Evolutionary conservation across 2,888 invertebrate genomes (phyloP).

Genomic region (Phaedon cochleariae): DNA sequence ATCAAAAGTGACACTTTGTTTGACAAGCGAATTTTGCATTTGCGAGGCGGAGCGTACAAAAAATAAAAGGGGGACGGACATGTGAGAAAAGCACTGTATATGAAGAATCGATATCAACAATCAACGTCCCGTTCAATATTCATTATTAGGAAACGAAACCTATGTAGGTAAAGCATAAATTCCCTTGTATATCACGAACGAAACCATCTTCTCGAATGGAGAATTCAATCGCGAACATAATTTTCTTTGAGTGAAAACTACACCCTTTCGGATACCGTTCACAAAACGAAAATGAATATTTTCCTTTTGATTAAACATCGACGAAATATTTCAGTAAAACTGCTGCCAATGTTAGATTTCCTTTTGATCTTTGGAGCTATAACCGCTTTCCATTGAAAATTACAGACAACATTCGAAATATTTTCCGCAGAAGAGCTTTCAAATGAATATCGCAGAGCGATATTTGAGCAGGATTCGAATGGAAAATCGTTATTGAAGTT

Average conservation of each 20-base stretch:
- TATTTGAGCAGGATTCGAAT: constrained; percentile 46
- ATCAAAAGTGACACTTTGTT: too few relatives aligned
- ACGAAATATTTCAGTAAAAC: constrained; percentile 43
- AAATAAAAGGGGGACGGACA: too few relatives aligned
- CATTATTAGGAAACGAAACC: background rate
- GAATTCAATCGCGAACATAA: constrained; percentile 7
- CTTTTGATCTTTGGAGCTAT: constrained; percentile 42
- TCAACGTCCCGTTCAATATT: too few relatives aligned
- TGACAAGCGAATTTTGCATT: too few relatives aligned
- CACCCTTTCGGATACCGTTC: constrained; percentile 25
- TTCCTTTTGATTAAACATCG: constrained; percentile 46
- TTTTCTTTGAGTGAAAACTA: constrained; percentile 26
- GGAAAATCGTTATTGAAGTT: constrained; percentile 46
- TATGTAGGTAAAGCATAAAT: background rate
- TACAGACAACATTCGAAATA: constrained; percentile 50
- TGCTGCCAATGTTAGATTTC: constrained; percentile 42
- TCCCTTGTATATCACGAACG: background rate
- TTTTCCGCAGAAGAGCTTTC: constrained; percentile 48
- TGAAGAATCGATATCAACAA: too few relatives aligned
- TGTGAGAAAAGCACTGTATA: too few relatives aligned
- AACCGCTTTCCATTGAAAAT: constrained; percentile 50
- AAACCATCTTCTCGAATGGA: constrained; percentile 6
- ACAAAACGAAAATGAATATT: constrained; percentile 37
- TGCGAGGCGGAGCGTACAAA: too few relatives aligned
- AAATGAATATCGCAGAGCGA: constrained; percentile 48